Conservation (phyloP, 2,113 vertebrate species). For the Onychostruthus taczanowskii region DNA sequence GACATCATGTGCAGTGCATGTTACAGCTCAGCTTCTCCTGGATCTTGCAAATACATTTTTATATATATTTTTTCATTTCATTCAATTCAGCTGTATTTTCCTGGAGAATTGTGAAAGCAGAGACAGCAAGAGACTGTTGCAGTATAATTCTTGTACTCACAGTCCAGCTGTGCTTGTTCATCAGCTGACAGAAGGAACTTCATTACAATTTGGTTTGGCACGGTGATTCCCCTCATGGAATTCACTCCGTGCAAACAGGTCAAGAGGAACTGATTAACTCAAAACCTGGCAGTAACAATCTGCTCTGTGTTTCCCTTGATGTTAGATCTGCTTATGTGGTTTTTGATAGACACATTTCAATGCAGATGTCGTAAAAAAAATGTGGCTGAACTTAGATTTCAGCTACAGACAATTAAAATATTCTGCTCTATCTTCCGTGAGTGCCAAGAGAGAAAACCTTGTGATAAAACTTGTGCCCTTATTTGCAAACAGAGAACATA, state of each 20-base stretch:
- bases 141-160: not conserved
- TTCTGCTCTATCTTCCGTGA: not conserved
- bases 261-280: not conserved
- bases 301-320: not conserved
- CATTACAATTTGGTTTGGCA: not conserved
- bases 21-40: not conserved
- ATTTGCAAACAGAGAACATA: not conserved
- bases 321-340: not conserved
- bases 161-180: not conserved
- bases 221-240: not conserved
- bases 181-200: not conserved
- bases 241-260: not conserved
- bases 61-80: accelerated
- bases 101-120: not conserved
- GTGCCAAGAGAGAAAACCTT: not conserved
- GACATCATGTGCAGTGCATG: not conserved
- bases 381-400: not conserved
- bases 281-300: not conserved
- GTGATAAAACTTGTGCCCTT: not conserved
- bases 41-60: not conserved
- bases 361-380: not conserved
- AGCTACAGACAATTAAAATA: not conserved
- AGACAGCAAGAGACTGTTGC: not conserved
- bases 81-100: not conserved
- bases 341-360: not conserved